Percentiles rank a stretch among this genome's conserved stretches.
These are phyloP conservation scores for Nomada fabriciana DNA, from an alignment of 2,888 invertebrate genomes.

Conservation along the genomic window DNA sequence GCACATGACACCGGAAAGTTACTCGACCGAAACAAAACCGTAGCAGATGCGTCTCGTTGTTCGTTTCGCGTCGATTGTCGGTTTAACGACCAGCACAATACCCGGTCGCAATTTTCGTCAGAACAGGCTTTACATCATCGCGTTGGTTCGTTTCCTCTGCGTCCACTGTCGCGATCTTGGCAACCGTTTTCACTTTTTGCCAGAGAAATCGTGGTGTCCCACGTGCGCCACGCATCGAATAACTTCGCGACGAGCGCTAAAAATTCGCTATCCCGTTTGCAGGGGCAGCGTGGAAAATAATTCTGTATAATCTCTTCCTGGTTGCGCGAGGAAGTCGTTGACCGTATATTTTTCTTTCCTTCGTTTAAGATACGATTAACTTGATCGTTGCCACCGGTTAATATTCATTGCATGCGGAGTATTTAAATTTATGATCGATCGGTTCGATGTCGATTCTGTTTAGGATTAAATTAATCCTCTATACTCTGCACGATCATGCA, in stretches of 20 bases:
- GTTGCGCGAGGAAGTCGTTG: background rate
- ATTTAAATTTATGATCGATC: no score
- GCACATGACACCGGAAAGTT: no score
- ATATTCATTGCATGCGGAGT: no score
- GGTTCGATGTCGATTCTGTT: no score
- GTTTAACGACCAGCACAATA: conserved; percentile 39
- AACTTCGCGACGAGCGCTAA: conserved; percentile 19
- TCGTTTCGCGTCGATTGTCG: conserved; percentile 39
- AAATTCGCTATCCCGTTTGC: conserved; percentile 31
- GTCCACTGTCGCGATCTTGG: conserved; percentile 1
- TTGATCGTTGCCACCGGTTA: no score
- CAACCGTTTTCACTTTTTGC: conserved; percentile 44
- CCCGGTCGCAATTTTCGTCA: conserved; percentile 14
- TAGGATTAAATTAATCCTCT: no score
- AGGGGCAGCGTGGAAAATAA: conserved; percentile 28
- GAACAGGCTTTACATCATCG: conserved; percentile 32
- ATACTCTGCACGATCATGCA: no score
- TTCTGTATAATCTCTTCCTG: conserved; percentile 1
- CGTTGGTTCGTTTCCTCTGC: conserved; percentile 6
- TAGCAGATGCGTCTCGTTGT: conserved; percentile 21
- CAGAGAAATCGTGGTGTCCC: conserved; percentile 36
- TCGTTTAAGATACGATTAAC: background rate
- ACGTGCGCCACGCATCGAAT: background rate
- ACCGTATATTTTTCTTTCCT: background rate
- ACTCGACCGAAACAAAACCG: no score